Evolutionary conservation across 2,888 invertebrate species (phyloP).

Genomic region (Drosophila colorata): DNA sequence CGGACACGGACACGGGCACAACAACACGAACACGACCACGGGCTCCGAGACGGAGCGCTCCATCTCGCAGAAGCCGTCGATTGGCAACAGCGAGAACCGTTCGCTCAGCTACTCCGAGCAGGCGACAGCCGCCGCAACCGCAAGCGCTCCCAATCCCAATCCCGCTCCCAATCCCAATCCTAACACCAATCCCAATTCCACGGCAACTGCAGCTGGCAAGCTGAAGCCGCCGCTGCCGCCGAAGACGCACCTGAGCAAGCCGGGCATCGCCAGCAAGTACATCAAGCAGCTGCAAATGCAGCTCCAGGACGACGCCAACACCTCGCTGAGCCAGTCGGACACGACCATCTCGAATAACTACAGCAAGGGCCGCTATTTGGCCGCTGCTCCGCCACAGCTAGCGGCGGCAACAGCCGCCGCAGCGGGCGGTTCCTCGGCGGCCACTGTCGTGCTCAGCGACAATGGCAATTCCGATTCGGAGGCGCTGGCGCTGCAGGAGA

Average conservation of each 20-base stretch:
- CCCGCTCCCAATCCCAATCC: too few species aligned
- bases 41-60: constrained; percentile 93
- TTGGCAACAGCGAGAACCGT: constrained; percentile 85
- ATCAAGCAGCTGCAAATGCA: constrained; percentile 84
- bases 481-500: constrained; percentile 70
- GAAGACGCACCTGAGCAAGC: constrained; percentile 77
- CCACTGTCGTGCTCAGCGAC: constrained; percentile 73
- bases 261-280: constrained; percentile 83
- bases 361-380: constrained; percentile 80
- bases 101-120: constrained; percentile 81
- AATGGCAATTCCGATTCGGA: constrained; percentile 85
- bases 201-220: constrained; percentile 9
- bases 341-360: constrained; percentile 85
- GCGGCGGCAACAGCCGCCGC: constrained; percentile 39
- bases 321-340: constrained; percentile 85
- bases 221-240: constrained; percentile 82
- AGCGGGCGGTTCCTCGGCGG: background rate
- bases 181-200: too few species aligned
- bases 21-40: constrained; percentile 87
- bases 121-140: constrained; percentile 36
- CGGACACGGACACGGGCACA: constrained; percentile 85
- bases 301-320: constrained; percentile 83
- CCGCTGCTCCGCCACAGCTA: constrained; percentile 53
- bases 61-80: constrained; percentile 89
- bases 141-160: background rate